Evolutionary conservation across 2,888 invertebrate genomes (phyloP), one percentile per base, ranked within the genome.

Genomic region (Epinotia demarniana): DNA sequence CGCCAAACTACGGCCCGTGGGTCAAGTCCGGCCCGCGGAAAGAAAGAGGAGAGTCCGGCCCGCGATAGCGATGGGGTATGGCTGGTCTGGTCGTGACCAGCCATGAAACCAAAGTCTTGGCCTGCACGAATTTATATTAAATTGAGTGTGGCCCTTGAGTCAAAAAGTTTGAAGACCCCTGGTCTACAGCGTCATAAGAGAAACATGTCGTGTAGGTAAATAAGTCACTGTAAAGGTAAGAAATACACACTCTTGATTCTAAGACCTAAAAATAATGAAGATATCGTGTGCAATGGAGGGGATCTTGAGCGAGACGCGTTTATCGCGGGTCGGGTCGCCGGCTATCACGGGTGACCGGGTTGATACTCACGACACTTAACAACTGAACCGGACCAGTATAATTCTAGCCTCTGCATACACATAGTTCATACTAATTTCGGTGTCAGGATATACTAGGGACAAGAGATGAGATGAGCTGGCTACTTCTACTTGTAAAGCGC

Each of bases 291-390:
- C 39, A 23, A 55, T 61, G 27, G 18, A 63, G 72, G 55, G 60
- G 60, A 46, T 58, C 66, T 73, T 39, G 33, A 5, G 53, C 70
- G 60, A 63, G 77, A 77, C 70, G 66, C 57, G 68, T 71, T 66
- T 71, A 74, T 69, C 75, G 70, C 72, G 49, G 72, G 73, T 72
- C 77, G 73, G 76, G 78, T 75, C 77, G 66, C 72, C 77, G 39
- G 60, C 61, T 77, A 77, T 78, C 78, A 73, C 72, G 63, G 61
- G 57, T 62, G 75, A 75, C 75, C 73, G 72, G 73, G 72, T 16
- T 23, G 43, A 19, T 23, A 23, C 9, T 33, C 53, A 53, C 33
- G 6, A 12, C 6, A 62, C 60, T 61, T 61, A 61, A 23, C 16
- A 16, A 6, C 53, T 49, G 23, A 53, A 66, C n/a, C 2, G 12